phyloP scores from a whole-genome alignment of 2,888 invertebrate species.

The Patella depressa region DNA sequence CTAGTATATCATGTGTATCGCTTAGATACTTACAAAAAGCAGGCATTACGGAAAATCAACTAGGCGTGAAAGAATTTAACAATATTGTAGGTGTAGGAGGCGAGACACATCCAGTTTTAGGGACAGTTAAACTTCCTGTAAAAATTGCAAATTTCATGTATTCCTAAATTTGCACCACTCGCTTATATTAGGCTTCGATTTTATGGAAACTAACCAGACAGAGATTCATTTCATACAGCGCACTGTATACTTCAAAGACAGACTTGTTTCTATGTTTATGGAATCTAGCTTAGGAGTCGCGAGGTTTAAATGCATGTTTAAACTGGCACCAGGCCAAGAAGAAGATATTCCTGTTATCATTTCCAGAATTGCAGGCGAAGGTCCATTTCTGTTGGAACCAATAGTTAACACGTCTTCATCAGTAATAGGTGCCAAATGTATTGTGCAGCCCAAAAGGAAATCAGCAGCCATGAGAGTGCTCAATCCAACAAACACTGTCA shows the following conservation, averaged over 20 bases:
- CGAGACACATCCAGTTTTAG: slow-evolving; percentile 11
- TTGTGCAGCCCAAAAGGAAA: neutral
- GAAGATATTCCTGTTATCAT: no score
- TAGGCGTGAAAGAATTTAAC: neutral
- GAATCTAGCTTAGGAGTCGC: no score
- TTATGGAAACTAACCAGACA: slow-evolving; percentile 29
- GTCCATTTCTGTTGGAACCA: no score
- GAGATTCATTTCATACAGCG: slow-evolving; percentile 28
- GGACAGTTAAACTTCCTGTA: slow-evolving; percentile 15
- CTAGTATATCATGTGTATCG: neutral
- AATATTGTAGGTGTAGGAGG: slow-evolving; percentile 23
- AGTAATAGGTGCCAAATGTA: neutral
- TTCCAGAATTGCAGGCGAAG: no score
- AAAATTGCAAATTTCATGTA: slow-evolving; percentile 21
- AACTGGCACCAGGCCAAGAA: no score
- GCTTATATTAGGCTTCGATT: slow-evolving; percentile 34
- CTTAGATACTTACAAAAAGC: neutral
- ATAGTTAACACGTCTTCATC: neutral
- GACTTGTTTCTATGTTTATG: no score
- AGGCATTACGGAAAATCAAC: neutral
- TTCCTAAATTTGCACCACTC: slow-evolving; percentile 8
- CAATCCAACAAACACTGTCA: slow-evolving; percentile 30
- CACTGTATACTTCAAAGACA: slow-evolving; percentile 1
- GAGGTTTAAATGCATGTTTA: no score
- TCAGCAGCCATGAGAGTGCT: slow-evolving; percentile 15